phyloP scores from a whole-genome alignment of 1,140 invertebrate genomes.

The Mya arenaria region DNA sequence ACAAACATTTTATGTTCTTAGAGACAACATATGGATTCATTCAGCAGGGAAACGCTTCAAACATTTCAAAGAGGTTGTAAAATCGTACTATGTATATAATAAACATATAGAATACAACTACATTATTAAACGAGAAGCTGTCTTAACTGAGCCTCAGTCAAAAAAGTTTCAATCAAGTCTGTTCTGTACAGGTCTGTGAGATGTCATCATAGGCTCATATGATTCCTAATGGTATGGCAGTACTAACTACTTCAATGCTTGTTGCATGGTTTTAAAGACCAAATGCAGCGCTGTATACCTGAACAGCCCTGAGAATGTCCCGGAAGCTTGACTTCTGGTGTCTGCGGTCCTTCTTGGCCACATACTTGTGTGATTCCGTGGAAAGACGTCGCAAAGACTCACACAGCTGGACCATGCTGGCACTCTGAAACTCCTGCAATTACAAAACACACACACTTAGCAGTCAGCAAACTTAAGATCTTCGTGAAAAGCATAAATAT shows the following conservation, averaged over 20 bases:
- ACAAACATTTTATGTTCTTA: too few relatives aligned
- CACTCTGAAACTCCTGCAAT: slow-evolving; percentile 75
- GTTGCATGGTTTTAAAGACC: not conserved
- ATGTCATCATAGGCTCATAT: not conserved
- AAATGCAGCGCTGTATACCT: slow-evolving; percentile 81
- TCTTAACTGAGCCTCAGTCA: too few relatives aligned
- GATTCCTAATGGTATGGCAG: too few relatives aligned
- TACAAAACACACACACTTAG: not conserved
- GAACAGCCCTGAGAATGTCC: slow-evolving; percentile 88
- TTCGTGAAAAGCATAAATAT: too few relatives aligned
- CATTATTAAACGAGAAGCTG: too few relatives aligned
- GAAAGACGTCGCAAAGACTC: slow-evolving; percentile 88
- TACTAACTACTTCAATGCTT: too few relatives aligned
- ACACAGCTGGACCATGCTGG: slow-evolving; percentile 77
- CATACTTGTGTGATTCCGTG: slow-evolving; percentile 95
- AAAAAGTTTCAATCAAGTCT: not conserved
- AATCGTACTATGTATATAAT: too few relatives aligned
- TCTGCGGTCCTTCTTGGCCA: slow-evolving; percentile 96
- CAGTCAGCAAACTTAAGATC: not conserved
- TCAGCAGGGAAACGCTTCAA: too few relatives aligned
- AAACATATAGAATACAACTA: too few relatives aligned
- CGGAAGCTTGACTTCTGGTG: slow-evolving; percentile 95
- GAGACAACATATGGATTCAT: too few relatives aligned
- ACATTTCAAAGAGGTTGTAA: too few relatives aligned
- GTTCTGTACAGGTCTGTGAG: not conserved